A percentile compares a stretch with the other conserved stretches of the same genome.
These are phyloP conservation scores for Slavum lentiscoides DNA, from an alignment of 2,888 invertebrate species.

Conservation along the genomic window DNA sequence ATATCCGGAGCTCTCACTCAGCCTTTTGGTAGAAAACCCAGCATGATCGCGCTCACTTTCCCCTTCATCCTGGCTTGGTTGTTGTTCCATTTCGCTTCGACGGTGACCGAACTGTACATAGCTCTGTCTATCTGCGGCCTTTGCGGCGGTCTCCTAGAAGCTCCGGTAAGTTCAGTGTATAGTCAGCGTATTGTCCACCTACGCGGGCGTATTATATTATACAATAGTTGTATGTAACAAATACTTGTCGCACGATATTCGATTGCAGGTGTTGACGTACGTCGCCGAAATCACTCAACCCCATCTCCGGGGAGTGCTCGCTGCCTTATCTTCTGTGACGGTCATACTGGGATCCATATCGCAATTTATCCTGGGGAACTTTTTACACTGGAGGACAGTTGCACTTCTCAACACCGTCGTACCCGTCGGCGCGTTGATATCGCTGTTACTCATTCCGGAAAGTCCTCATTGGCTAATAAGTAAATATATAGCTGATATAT, in stretches of 20 bases:
- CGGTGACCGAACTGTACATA: slow-evolving; percentile 69
- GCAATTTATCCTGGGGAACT: slow-evolving; percentile 74
- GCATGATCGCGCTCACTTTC: slow-evolving; percentile 76
- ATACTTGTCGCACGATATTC: background rate
- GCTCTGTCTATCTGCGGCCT: slow-evolving; percentile 75
- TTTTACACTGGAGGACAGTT: slow-evolving; percentile 73
- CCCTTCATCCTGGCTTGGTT: slow-evolving; percentile 78
- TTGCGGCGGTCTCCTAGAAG: slow-evolving; percentile 78
- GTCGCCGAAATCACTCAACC: slow-evolving; percentile 84
- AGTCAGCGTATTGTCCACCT: background rate
- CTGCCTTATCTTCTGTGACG: slow-evolving; percentile 75
- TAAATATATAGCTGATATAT: slow-evolving; percentile 54
- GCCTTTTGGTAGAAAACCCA: slow-evolving; percentile 71
- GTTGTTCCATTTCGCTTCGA: slow-evolving; percentile 70
- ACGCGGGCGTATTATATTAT: slow-evolving; percentile 30
- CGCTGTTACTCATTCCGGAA: slow-evolving; percentile 76
- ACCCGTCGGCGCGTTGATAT: slow-evolving; percentile 61
- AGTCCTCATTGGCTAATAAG: slow-evolving; percentile 80
- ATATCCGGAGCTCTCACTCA: slow-evolving; percentile 74
- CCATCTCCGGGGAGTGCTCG: slow-evolving; percentile 73
- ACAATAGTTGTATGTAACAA: no score
- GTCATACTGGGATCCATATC: slow-evolving; percentile 76
- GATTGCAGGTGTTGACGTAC: slow-evolving; percentile 73
- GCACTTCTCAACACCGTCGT: slow-evolving; percentile 68
- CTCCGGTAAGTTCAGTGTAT: slow-evolving; percentile 64